Conservation (phyloP, 2,888 invertebrate species). For the Diarsia rubi region DNA sequence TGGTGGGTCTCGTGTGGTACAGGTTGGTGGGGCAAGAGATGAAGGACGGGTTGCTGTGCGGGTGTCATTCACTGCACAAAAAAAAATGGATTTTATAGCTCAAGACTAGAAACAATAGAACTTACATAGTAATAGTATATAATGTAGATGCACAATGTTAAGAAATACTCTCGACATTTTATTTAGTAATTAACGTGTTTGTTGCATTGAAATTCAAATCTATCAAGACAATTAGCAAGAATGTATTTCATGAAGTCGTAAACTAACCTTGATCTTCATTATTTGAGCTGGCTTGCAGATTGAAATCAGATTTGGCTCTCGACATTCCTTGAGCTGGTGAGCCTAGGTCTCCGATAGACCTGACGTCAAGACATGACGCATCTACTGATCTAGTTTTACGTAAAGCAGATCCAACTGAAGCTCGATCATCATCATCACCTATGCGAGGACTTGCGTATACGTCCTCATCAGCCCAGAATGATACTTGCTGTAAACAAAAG, state of each 20-base stretch:
- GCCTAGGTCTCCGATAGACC: constrained; percentile 92
- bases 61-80: constrained; percentile 77
- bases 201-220: background rate
- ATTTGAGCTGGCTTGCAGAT: constrained; percentile 94
- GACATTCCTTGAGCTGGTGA: constrained; percentile 93
- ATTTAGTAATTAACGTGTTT: background rate
- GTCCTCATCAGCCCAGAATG: constrained; percentile 95
- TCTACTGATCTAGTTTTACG: constrained; percentile 97
- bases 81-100: background rate
- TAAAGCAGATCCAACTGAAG: constrained; percentile 94
- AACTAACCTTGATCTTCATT: constrained; percentile 92
- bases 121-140: background rate
- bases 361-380: constrained; percentile 96
- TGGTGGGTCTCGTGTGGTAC: constrained; percentile 92
- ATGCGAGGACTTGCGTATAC: constrained; percentile 92
- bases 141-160: background rate
- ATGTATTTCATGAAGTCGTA: background rate
- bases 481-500: constrained; percentile 92
- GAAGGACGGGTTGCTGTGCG: constrained; percentile 91
- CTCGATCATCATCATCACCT: constrained; percentile 93
- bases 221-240: background rate
- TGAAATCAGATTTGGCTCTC: constrained; percentile 97
- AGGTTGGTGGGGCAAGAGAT: constrained; percentile 92
- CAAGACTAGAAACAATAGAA: too few species aligned
- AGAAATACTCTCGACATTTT: background rate